These are phyloP conservation scores for Geodia barretti DNA, from an alignment of 37 sponge, comb jelly and placozoan genomes.

Conservation along the genomic window DNA sequence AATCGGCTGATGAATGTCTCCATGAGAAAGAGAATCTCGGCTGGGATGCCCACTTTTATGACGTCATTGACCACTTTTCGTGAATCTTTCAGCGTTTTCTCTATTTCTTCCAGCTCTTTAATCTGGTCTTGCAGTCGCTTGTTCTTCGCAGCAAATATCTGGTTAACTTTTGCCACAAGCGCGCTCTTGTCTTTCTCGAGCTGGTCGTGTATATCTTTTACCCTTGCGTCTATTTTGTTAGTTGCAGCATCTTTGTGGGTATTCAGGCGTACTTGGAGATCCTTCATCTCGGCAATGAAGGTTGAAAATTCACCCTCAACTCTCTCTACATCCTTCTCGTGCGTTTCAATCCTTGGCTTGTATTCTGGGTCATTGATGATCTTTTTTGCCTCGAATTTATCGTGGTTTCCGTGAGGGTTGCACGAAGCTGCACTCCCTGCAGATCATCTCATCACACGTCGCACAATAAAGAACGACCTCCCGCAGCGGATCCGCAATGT, in stretches of 20 bases:
- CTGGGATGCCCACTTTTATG: slow-evolving; percentile 28
- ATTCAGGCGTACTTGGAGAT: background rate
- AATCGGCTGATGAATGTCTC: background rate
- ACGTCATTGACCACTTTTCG: background rate
- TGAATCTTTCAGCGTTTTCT: background rate
- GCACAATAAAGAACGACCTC: background rate
- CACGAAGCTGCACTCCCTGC: slow-evolving; percentile 1
- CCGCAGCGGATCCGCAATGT: background rate
- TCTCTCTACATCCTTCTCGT: background rate
- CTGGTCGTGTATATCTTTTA: background rate
- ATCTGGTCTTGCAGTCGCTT: background rate
- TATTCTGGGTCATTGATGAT: background rate
- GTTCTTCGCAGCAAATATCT: background rate
- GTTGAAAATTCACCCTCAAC: background rate
- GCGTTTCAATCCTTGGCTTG: background rate
- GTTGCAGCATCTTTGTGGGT: background rate
- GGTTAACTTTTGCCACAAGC: slow-evolving; percentile 1
- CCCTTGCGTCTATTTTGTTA: background rate
- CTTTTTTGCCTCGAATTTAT: background rate
- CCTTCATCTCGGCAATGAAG: background rate
- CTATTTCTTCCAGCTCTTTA: background rate
- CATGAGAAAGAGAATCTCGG: slow-evolving; percentile 23
- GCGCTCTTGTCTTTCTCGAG: slow-evolving; percentile 5
- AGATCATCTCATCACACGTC: slow-evolving; percentile 11
- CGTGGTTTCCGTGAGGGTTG: slow-evolving; percentile 8